Evolutionary conservation across 2,888 invertebrate species (phyloP).

Genomic region (Agapostemon virescens): DNA sequence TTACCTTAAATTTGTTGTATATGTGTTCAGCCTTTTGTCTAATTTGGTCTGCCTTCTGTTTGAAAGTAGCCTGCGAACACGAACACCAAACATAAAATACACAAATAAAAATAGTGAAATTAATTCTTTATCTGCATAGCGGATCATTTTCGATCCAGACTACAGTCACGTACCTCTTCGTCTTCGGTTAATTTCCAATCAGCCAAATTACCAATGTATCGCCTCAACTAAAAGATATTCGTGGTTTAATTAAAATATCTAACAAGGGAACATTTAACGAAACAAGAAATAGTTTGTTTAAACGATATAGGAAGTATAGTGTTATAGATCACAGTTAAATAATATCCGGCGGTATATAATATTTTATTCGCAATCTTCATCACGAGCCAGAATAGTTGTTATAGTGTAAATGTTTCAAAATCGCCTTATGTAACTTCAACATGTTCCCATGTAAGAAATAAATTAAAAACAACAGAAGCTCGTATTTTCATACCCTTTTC

Average conservation of each 20-base stretch:
- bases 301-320: no score
- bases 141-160: not conserved
- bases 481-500: conserved; percentile 81
- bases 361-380: no score
- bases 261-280: not conserved
- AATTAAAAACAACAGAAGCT: not conserved
- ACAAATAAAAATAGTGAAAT: not conserved
- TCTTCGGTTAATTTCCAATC: conserved; percentile 86
- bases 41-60: conserved; percentile 86
- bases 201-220: conserved; percentile 89
- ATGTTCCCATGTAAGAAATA: not conserved
- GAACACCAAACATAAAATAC: not conserved
- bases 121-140: not conserved
- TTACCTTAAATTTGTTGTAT: conserved; percentile 83
- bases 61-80: conserved; percentile 81
- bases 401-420: no score
- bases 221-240: conserved; percentile 82
- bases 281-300: not conserved
- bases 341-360: no score
- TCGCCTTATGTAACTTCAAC: not conserved
- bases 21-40: conserved; percentile 86
- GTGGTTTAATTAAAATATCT: conserved; percentile 25
- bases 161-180: conserved; percentile 81
- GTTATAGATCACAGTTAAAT: no score
- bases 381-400: no score